Conservation (phyloP, 2,888 invertebrate species). For the Calephelis perditalis region DNA sequence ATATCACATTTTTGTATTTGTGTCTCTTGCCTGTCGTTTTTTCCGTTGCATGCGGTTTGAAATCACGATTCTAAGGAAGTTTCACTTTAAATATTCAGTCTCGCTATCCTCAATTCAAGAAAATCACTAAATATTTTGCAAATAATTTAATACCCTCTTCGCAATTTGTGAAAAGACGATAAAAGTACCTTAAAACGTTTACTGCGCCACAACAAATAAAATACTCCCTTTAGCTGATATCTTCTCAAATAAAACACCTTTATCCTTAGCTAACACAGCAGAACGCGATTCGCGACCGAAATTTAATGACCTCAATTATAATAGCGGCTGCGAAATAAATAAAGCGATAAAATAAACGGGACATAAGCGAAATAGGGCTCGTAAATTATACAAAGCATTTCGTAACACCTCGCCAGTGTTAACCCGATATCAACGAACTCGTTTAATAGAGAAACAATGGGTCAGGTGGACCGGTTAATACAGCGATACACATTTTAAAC, state of each 20-base stretch:
- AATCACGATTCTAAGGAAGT: too few relatives aligned
- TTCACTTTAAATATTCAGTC: too few relatives aligned
- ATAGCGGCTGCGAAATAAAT: slow-evolving; percentile 34
- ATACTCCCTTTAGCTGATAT: background rate
- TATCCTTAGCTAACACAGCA: slow-evolving; percentile 6
- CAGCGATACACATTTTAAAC: background rate
- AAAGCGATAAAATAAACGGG: slow-evolving; percentile 33
- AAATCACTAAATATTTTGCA: too few relatives aligned
- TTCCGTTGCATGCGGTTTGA: too few relatives aligned
- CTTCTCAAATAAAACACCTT: slow-evolving; percentile 9
- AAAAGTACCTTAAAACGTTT: too few relatives aligned
- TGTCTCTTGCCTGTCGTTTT: too few relatives aligned
- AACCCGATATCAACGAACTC: slow-evolving; percentile 3
- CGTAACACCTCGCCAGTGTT: slow-evolving; percentile 13
- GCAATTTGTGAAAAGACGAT: too few relatives aligned
- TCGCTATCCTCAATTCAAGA: too few relatives aligned
- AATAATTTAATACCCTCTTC: too few relatives aligned
- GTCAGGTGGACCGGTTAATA: slow-evolving; percentile 1
- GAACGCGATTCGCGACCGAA: slow-evolving; percentile 17
- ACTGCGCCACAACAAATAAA: too few relatives aligned
- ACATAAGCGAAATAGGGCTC: slow-evolving; percentile 32
- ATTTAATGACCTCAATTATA: slow-evolving; percentile 35
- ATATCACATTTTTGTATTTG: too few relatives aligned
- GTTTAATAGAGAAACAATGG: slow-evolving; percentile 12
- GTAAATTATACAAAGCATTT: slow-evolving; percentile 33